Base-by-base conservation (phyloP, 2,888 invertebrate species). In the Leucoptera coffeella region DNA sequence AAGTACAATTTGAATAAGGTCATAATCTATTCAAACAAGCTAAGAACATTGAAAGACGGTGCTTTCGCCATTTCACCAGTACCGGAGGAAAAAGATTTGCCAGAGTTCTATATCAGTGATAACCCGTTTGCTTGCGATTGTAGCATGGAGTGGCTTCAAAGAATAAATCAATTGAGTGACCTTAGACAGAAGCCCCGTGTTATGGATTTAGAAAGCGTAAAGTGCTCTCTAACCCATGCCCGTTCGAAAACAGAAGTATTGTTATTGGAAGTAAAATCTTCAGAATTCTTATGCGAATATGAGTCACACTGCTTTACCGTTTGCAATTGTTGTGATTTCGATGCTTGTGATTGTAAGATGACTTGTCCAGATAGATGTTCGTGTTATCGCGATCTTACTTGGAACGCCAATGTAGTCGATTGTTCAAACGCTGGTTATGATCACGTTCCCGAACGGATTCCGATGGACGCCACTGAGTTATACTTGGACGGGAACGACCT, bases 271-370 rank as follows among this genome's bases (percentile, higher is more conserved):
- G 67, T 84, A 35, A 78, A 78, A 45, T 73, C 83, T 27, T 80
- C 82, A 33, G 82, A 87, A 58, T 87, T 88, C 60, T 73, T 89
- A 38, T 89, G 88, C 55, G 78, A 79, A 38, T 88, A 88, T 60
- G 80, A 82, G 44, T 78, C 82, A 33, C 85, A 87, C 55, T 90
- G 90, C 65, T 88, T 87, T 59, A 80, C 86, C 29, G 61, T 86
- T 34, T 90, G 91, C 57, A 85, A 87, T 59, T 91, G 90, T 64
- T 91, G 90, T 65, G 87, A 88, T 51, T 90, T 85, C 71, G 87
- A 87, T 56, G 86, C 86, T 35, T 91, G 90, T 64, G 90, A 91
- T 65, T 90, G 90, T 60, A 85, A 88, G 74, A 89, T 88, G 84
- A 85, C 85, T 41, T 91, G 90, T 55, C 90, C 90, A 37, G 78